These are phyloP conservation scores for Indicator maculatus DNA, from an alignment of 2,113 vertebrate genomes.

Conservation along the genomic window DNA sequence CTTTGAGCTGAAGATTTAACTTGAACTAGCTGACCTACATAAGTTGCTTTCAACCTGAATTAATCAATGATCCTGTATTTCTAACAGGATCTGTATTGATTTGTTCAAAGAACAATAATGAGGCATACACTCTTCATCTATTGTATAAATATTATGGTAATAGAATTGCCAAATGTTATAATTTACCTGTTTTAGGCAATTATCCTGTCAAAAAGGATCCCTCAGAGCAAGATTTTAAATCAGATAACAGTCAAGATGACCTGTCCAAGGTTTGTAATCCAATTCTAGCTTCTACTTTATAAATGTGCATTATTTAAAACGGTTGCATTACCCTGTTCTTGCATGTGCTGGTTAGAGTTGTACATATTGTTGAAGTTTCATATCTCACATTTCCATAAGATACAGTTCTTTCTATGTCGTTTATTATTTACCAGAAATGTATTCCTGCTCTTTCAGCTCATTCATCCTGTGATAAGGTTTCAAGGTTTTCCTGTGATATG, in stretches of 20 bases:
- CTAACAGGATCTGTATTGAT: not conserved
- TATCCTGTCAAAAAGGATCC: not conserved
- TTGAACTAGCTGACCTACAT: not conserved
- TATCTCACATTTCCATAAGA: not conserved
- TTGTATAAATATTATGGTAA: not conserved
- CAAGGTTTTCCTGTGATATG: no score
- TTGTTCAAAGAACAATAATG: not conserved
- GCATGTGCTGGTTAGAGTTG: not conserved
- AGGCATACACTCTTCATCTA: not conserved
- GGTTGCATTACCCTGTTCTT: not conserved
- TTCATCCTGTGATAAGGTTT: not conserved
- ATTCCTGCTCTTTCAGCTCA: not conserved
- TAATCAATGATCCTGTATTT: not conserved
- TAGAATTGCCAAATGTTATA: not conserved
- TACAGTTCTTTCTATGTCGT: not conserved
- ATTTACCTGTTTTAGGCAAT: not conserved
- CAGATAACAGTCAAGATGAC: not conserved
- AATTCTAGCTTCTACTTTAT: not conserved
- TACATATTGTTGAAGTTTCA: not conserved
- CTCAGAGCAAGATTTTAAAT: not conserved
- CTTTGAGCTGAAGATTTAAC: not conserved
- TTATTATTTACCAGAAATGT: not conserved
- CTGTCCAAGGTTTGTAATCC: not conserved
- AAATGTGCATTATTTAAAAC: not conserved
- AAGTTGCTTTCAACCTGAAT: not conserved